These are phyloP conservation scores for Amphipyra tragopoginis DNA, from an alignment of 2,888 invertebrate genomes.

Conservation along the genomic window DNA sequence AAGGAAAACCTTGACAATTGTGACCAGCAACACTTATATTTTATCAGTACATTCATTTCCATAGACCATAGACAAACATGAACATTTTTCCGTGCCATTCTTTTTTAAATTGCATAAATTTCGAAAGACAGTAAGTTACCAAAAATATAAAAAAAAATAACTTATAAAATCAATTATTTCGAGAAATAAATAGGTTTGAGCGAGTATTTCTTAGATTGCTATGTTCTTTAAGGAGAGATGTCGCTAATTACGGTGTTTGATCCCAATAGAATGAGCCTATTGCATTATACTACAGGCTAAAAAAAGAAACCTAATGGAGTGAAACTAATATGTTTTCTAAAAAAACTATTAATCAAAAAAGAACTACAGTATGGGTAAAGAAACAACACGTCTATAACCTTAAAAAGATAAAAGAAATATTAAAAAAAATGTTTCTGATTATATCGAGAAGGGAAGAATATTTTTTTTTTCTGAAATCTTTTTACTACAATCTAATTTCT, in stretches of 20 bases:
- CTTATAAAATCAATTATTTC: slow-evolving; percentile 46
- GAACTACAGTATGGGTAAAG: too few relatives aligned
- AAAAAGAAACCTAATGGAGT: too few relatives aligned
- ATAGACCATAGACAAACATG: slow-evolving; percentile 8
- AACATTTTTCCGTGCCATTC: slow-evolving; percentile 6
- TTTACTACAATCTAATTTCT: too few relatives aligned
- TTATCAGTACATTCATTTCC: slow-evolving; percentile 22
- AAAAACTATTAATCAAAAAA: too few relatives aligned
- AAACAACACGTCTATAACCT: too few relatives aligned
- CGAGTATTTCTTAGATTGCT: slow-evolving; percentile 29
- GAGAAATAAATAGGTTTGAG: slow-evolving; percentile 61
- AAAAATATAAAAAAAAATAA: slow-evolving; percentile 38
- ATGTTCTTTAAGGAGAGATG: slow-evolving; percentile 14
- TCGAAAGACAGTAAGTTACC: slow-evolving; percentile 26
- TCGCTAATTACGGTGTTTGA: neutral
- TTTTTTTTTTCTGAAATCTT: too few relatives aligned
- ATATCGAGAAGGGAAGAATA: too few relatives aligned
- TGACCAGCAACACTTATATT: slow-evolving; percentile 6
- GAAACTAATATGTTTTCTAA: too few relatives aligned
- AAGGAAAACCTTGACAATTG: slow-evolving; percentile 18
- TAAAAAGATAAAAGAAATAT: too few relatives aligned
- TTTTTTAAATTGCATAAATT: slow-evolving; percentile 29
- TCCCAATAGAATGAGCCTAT: too few relatives aligned
- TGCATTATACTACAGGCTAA: too few relatives aligned
- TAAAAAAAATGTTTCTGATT: too few relatives aligned